Base-by-base conservation (phyloP, 2,113 vertebrate genomes). In the Onychorhynchus coronatus region DNA sequence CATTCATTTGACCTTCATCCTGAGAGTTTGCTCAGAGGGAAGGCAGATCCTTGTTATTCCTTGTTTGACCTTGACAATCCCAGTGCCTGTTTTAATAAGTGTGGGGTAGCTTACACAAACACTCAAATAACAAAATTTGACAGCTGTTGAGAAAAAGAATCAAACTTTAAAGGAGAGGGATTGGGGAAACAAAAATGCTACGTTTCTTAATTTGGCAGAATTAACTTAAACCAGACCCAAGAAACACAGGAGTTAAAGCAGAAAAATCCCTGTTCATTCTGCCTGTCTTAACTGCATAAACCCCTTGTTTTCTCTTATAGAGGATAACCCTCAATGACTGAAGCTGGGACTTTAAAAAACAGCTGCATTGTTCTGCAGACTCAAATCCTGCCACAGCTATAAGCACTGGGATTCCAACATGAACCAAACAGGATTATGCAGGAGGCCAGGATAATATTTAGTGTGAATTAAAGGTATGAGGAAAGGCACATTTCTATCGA, bases 311-410 rank as follows among this genome's bases (percentile, higher is more conserved):
- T 91, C 85, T 87, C 75, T 93, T 52, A 27, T 14, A 82, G 84
- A 95, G 93, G 74, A 77, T 95, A 96, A 91, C 96, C 92, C 96
- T 97, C 92, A 20, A 41, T 0, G 46, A 81, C 93, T 92, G 91
- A 95, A 96, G 92, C 97, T 84, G 72, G 71, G 70, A 49, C 95
- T 96, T 96, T 91, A 93, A 67, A 94, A 97, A 97, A 97, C 81
- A 97, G 95, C 98, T 98, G 98, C 98, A 98, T 96, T 98, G 90
- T 95, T 91, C 98, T 98, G 98, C 98, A 98, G 97, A 94, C 85
- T 96, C 65, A 75, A 88, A 95, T 68, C 83, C 75, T 97, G 87
- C 93, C 94, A 95, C 88, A 97, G 96, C 75, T 92, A 52, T 74
- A 66, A 71, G 77, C 93, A 74, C 95, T 67, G 80, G 70, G 83